phyloP scores from a whole-genome alignment of 2,113 vertebrate genomes.

The Trinectes maculatus region DNA sequence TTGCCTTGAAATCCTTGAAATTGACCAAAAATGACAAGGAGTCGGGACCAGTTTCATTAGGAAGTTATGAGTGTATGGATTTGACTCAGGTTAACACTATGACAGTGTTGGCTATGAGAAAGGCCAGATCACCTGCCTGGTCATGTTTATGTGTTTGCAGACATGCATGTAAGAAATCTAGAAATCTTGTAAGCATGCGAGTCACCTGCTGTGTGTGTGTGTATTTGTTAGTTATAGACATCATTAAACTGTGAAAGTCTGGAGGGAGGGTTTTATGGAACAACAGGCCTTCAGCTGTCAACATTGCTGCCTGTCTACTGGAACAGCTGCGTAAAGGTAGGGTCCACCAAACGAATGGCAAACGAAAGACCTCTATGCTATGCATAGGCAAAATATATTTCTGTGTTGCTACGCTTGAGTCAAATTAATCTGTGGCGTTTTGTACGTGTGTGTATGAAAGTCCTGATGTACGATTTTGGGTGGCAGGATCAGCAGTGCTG shows the following conservation, averaged over 20 bases:
- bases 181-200: neutral
- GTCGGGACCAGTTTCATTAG: conserved; percentile 50
- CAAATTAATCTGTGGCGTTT: conserved; percentile 17
- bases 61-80: conserved; percentile 45
- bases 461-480: conserved; percentile 47
- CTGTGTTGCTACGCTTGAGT: conserved; percentile 4
- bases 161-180: conserved; percentile 21
- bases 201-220: conserved; percentile 49
- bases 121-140: conserved; percentile 56
- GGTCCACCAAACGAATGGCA: conserved; percentile 45
- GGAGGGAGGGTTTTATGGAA: conserved; percentile 58
- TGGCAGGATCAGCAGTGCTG: conserved; percentile 51
- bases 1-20: conserved; percentile 59
- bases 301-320: conserved; percentile 52
- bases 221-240: conserved; percentile 55
- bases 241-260: conserved; percentile 47
- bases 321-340: conserved; percentile 61
- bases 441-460: conserved; percentile 23
- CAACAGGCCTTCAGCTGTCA: conserved; percentile 75
- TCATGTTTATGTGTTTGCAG: conserved; percentile 30
- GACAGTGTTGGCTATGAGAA: conserved; percentile 47
- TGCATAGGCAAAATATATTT: conserved; percentile 16
- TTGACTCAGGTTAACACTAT: conserved; percentile 33
- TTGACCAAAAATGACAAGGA: conserved; percentile 50
- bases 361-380: conserved; percentile 1